Conservation (phyloP, 2,888 invertebrate species). For the Volucella inflata region DNA sequence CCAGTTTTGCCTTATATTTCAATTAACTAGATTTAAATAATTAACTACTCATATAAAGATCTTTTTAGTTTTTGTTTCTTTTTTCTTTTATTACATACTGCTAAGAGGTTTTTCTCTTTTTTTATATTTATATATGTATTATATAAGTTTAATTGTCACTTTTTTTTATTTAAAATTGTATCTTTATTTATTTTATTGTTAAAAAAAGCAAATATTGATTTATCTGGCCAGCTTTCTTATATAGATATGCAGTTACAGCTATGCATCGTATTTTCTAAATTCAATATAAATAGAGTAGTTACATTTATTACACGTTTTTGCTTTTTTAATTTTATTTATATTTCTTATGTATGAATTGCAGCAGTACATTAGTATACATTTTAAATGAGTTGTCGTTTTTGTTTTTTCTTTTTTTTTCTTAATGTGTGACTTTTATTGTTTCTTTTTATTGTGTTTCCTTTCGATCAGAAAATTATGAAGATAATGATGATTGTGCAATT, state of each 20-base stretch:
- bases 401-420: conserved; percentile 13
- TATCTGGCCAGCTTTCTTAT: conserved; percentile 58
- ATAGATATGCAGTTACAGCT: conserved; percentile 64
- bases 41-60: conserved; percentile 71
- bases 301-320: conserved; percentile 71
- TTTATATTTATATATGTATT: conserved; percentile 14
- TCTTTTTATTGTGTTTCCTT: conserved; percentile 23
- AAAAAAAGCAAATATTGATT: conserved; percentile 55
- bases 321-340: conserved; percentile 1
- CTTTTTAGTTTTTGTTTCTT: conserved; percentile 44
- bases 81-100: conserved; percentile 50
- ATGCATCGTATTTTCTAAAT: conserved; percentile 62
- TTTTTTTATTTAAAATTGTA: too few species aligned
- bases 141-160: too few species aligned
- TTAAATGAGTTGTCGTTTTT: conserved; percentile 40
- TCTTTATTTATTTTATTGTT: too few species aligned
- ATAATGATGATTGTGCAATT: conserved; percentile 52
- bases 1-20: conserved; percentile 47
- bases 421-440: neutral
- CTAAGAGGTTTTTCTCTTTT: conserved; percentile 23
- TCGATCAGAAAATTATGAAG: conserved; percentile 47
- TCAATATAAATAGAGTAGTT: conserved; percentile 72
- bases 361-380: conserved; percentile 68
- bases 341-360: conserved; percentile 56
- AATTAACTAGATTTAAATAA: conserved; percentile 67